These are phyloP conservation scores for Brenthis ino DNA, from an alignment of 2,888 invertebrate species.

Conservation along the genomic window DNA sequence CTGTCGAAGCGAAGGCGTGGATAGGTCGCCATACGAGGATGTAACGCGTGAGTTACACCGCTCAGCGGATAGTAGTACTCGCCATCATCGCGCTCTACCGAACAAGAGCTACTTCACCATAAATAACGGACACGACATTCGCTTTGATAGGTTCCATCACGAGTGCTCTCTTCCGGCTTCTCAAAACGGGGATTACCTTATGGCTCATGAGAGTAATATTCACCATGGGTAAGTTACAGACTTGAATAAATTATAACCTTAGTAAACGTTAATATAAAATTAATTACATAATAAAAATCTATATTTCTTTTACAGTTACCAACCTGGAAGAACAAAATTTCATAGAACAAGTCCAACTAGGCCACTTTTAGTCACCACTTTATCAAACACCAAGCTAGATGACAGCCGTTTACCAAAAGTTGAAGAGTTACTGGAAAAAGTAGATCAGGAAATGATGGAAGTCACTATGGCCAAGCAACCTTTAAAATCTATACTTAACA, in stretches of 20 bases:
- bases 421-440: constrained; percentile 72
- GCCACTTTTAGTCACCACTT: constrained; percentile 65
- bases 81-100: constrained; percentile 57
- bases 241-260: constrained; percentile 41
- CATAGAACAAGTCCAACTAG: constrained; percentile 65
- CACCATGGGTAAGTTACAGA: constrained; percentile 59
- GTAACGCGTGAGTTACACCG: constrained; percentile 61
- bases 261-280: neutral
- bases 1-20: constrained; percentile 78
- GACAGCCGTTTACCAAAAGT: constrained; percentile 72
- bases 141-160: constrained; percentile 60
- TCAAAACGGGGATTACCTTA: constrained; percentile 74
- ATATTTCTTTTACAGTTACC: constrained; percentile 53
- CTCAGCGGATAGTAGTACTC: constrained; percentile 58
- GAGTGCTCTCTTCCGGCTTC: constrained; percentile 69
- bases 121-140: constrained; percentile 55
- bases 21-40: constrained; percentile 78
- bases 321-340: constrained; percentile 65
- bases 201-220: constrained; percentile 66
- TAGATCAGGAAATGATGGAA: constrained; percentile 73
- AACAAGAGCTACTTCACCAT: constrained; percentile 72
- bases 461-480: constrained; percentile 66
- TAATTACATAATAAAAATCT: neutral
- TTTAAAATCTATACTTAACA: constrained; percentile 76
- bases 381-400: constrained; percentile 70